Percentiles rank a stretch among this genome's conserved stretches.
Evolutionary conservation across 2,888 invertebrate genomes (phyloP).

Genomic region (Tetragnatha montana): DNA sequence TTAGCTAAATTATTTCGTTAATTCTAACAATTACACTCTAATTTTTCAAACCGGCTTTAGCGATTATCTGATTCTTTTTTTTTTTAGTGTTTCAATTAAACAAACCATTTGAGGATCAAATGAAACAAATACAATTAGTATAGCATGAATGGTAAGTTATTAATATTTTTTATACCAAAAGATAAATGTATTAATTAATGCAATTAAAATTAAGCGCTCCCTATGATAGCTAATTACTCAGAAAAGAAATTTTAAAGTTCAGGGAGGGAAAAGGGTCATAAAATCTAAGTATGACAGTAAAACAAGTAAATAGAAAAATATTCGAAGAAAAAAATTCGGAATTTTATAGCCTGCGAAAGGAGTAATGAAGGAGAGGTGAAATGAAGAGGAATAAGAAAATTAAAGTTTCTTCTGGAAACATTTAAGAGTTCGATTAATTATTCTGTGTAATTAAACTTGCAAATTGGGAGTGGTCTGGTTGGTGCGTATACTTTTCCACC

Average conservation of each 20-base stretch:
- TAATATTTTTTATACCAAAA: constrained; percentile 15
- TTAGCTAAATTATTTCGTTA: background rate
- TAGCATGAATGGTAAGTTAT: constrained; percentile 19
- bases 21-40: background rate
- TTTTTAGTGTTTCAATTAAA: background rate
- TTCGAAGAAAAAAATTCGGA: constrained; percentile 10
- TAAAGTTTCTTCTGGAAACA: constrained; percentile 46
- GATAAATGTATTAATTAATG: constrained; percentile 44
- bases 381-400: constrained; percentile 54
- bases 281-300: constrained; percentile 43
- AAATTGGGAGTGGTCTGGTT: constrained; percentile 48
- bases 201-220: constrained; percentile 38
- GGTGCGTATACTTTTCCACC: constrained; percentile 50
- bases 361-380: constrained; percentile 30
- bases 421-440: constrained; percentile 65
- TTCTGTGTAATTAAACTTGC: constrained; percentile 60
- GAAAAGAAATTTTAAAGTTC: constrained; percentile 48
- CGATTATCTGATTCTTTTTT: background rate
- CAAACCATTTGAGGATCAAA: constrained; percentile 16
- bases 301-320: constrained; percentile 45
- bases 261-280: constrained; percentile 29
- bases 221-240: constrained; percentile 38
- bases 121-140: constrained; percentile 30
- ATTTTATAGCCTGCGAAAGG: constrained; percentile 42
- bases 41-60: background rate